Evolutionary conservation across 1,140 invertebrate species (phyloP), one percentile per base, ranked within the genome.

Genomic region (Patella vulgata): DNA sequence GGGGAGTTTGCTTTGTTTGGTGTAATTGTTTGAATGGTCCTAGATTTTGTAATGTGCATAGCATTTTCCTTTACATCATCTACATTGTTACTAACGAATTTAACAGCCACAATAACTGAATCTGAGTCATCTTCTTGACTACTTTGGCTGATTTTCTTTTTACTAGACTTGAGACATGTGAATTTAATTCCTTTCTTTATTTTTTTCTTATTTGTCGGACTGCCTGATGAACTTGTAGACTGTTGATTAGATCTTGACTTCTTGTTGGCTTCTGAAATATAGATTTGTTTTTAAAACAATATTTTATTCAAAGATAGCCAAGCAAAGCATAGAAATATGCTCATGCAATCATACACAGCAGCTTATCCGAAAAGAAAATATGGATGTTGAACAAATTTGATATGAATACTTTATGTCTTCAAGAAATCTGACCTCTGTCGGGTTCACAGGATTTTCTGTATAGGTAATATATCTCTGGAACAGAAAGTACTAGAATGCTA

Each of bases 161-260:
- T 65, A 23, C 42, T 52, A 14, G 55, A 31, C 28, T 65, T 65
- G 3, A 59, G 17, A 21, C 47, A 44, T n/a, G 56, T 65, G 40
- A 53, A 65, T 23, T 43, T 59, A 28, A 19, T 17, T 42, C 31
- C 36, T 9, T 43, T 28, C 12, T n/a, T 59, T 19, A 28, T 6
- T 8, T 48, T 33, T 47, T 50, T 59, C 17, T 48, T 59, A 8
- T 43, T 21, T 3, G n/a, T 52, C n/a, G 9, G 27, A 33, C 23
- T 30, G 36, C 44, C 50, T 27, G 30, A 25, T n/a, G 30, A 31
- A 23, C 19, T 11, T 11, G 53, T 40, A n/a, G 44, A 31, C 12
- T n/a, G 42, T 21, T n/a, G 5, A 21, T n/a, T 27, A 21, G 25
- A 30, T 31, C 36, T 59, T 17, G 21, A 36, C 23, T 59, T 59